Conservation (phyloP, 2,113 vertebrate genomes). For the Athene noctua region DNA sequence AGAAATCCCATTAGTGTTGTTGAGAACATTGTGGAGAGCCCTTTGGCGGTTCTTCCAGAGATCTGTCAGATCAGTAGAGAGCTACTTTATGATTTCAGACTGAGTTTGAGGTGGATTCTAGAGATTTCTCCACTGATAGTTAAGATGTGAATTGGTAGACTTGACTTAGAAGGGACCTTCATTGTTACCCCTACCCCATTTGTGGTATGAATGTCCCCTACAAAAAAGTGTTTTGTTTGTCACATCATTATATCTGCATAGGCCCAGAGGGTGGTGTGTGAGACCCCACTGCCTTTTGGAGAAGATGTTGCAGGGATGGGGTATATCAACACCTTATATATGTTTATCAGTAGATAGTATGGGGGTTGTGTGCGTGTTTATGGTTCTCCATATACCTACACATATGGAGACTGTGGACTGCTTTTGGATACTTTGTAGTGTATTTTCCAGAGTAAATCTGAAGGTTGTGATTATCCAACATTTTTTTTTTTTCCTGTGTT, state of each 20-base stretch:
- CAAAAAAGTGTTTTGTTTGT: not conserved
- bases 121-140: not conserved
- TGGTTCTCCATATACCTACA: not conserved
- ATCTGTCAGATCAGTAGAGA: rapidly evolving
- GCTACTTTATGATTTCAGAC: not conserved
- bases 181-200: not conserved
- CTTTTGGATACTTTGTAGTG: not conserved
- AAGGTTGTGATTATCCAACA: not conserved
- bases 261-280: not conserved
- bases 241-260: not conserved
- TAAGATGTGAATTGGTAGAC: not conserved
- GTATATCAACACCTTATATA: not conserved
- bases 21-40: not conserved
- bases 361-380: rapidly evolving
- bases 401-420: not conserved
- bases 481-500: rapidly evolving
- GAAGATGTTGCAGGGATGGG: not conserved
- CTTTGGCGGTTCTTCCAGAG: not conserved
- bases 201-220: not conserved
- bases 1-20: not conserved
- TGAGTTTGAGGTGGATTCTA: not conserved
- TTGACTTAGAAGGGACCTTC: not conserved
- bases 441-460: not conserved
- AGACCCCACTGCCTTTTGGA: not conserved
- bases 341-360: too few relatives aligned